A percentile compares a stretch with the other conserved stretches of the same genome.
Evolutionary conservation across 2,113 vertebrate species (phyloP).

Genomic region (Aphelocoma coerulescens): DNA sequence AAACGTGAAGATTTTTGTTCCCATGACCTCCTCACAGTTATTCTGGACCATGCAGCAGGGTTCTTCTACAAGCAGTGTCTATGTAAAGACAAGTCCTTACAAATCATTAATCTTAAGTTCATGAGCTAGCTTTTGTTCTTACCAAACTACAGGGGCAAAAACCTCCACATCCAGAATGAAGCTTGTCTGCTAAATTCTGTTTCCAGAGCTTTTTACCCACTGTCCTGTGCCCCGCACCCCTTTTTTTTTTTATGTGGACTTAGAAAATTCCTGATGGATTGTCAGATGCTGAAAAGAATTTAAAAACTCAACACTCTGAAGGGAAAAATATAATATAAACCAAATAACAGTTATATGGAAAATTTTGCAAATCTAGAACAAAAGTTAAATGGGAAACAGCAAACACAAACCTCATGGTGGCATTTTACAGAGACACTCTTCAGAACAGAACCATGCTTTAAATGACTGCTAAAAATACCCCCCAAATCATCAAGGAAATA

Average conservation of each 20-base stretch:
- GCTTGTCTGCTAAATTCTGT: not conserved
- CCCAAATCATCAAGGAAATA: not conserved
- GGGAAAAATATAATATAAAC: not conserved
- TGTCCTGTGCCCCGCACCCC: accelerated
- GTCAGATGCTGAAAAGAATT: not conserved
- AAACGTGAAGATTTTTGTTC: not conserved
- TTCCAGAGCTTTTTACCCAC: not conserved
- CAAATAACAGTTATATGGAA: not conserved
- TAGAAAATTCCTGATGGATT: not conserved
- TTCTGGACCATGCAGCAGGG: not conserved
- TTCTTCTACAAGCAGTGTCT: not conserved
- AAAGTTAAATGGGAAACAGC: not conserved
- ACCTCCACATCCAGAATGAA: not conserved
- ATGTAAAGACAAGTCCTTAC: not conserved
- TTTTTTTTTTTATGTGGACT: not conserved
- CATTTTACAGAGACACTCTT: not conserved
- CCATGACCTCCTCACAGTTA: not conserved
- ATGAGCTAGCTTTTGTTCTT: not conserved
- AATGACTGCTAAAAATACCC: not conserved
- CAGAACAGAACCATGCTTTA: not conserved
- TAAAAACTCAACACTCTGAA: not conserved
- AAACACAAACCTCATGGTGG: not conserved
- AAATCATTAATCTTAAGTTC: not conserved
- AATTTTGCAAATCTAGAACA: not conserved
- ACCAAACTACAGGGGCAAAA: not conserved